Evolutionary conservation across 2,888 invertebrate genomes (phyloP).

Genomic region (Fissipunctia ypsillon): DNA sequence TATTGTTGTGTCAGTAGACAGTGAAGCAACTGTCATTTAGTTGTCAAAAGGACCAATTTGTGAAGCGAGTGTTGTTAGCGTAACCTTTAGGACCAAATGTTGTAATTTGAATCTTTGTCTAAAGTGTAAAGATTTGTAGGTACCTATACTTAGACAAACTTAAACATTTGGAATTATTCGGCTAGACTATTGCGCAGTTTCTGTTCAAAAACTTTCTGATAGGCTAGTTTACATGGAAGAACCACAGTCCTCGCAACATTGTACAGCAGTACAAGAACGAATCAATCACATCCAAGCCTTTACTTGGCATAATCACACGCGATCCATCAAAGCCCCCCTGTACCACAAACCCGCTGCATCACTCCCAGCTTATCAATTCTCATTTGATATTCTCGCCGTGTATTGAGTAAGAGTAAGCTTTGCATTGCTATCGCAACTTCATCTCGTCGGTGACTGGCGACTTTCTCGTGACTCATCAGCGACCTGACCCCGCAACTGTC

Average conservation of each 20-base stretch:
- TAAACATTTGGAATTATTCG: no score
- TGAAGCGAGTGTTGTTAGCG: neutral
- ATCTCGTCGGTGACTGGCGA: constrained; percentile 55
- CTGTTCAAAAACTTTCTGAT: neutral
- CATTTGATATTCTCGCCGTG: constrained; percentile 42
- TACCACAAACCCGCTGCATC: constrained; percentile 49
- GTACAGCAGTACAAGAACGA: neutral
- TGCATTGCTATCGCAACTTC: constrained; percentile 37
- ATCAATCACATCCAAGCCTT: constrained; percentile 36
- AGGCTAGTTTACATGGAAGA: neutral
- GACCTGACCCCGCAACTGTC: constrained; percentile 51
- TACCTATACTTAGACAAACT: neutral
- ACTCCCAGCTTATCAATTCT: constrained; percentile 56
- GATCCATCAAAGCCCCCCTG: constrained; percentile 29
- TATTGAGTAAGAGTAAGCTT: constrained; percentile 50
- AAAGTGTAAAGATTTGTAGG: no score
- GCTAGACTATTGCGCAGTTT: neutral
- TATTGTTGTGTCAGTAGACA: constrained; percentile 9
- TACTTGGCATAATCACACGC: constrained; percentile 18
- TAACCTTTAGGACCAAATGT: neutral
- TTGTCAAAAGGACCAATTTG: constrained; percentile 27
- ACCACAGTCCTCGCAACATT: neutral
- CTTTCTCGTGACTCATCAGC: constrained; percentile 66
- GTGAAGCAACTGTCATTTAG: constrained; percentile 31
- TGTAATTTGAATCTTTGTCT: neutral